Conservation (phyloP, 2,797 vertebrate species). For the Xyrichtys novacula region DNA sequence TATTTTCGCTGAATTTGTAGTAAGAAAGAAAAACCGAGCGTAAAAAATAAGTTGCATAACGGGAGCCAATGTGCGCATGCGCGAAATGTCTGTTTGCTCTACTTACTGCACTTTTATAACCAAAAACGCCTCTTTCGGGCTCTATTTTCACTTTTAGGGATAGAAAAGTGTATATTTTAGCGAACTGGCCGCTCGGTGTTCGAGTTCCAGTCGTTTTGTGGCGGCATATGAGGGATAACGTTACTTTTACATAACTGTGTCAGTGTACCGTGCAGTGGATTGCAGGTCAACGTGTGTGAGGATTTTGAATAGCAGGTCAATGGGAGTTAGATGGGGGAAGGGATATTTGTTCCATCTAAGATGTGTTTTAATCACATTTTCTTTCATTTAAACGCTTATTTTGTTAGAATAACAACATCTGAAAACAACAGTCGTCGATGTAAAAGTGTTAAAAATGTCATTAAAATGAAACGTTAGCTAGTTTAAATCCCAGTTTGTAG, state of each 20-base stretch:
- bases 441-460: accelerated
- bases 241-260: constrained; percentile 86
- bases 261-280: constrained; percentile 82
- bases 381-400: background rate
- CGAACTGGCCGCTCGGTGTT: accelerated
- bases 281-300: constrained; percentile 84
- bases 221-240: background rate
- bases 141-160: accelerated
- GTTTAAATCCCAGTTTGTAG: background rate
- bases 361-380: background rate
- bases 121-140: background rate
- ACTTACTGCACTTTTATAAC: constrained; percentile 58
- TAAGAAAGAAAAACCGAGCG: background rate
- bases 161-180: accelerated
- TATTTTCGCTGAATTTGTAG: background rate
- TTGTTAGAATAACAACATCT: accelerated
- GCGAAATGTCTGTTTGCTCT: constrained; percentile 41
- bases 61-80: constrained; percentile 71
- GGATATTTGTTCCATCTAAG: constrained; percentile 22
- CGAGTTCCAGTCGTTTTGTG: accelerated
- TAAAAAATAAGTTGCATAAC: constrained; percentile 79
- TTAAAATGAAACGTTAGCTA: background rate
- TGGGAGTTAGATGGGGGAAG: constrained; percentile 59
- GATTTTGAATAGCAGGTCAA: constrained; percentile 78
- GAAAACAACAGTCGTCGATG: background rate